Conservation (phyloP, 2,797 vertebrate genomes). For the Sebastolobus alascanus region DNA sequence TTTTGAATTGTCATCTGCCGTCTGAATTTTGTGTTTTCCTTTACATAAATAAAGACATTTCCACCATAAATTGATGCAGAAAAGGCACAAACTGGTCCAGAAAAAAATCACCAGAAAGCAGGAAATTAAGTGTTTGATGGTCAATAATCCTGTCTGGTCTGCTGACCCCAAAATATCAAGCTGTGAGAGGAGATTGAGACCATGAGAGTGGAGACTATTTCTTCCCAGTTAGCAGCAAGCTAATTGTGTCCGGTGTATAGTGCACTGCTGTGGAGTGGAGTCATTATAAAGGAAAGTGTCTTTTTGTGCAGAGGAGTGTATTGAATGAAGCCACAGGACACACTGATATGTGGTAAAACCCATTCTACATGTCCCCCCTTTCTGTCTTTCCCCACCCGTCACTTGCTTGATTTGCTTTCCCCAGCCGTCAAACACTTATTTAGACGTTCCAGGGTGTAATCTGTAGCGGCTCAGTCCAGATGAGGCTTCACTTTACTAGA, state of each 20-base stretch:
- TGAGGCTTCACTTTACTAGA: not conserved
- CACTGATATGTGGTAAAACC: not conserved
- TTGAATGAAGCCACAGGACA: not conserved
- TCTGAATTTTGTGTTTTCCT: not conserved
- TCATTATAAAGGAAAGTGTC: not conserved
- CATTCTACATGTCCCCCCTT: not conserved
- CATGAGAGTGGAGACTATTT: not conserved
- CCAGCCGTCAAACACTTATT: not conserved
- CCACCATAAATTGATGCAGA: not conserved
- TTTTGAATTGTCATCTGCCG: not conserved
- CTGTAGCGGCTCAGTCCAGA: not conserved
- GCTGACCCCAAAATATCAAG: not conserved
- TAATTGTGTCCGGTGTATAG: not conserved
- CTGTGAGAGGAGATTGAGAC: slow-evolving; percentile 4
- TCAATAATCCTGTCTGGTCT: not conserved
- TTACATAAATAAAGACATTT: not conserved
- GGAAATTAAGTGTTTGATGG: not conserved
- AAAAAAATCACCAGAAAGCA: not conserved
- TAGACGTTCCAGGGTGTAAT: slow-evolving; percentile 18
- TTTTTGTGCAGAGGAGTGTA: not conserved
- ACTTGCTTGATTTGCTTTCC: no score
- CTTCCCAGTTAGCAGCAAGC: not conserved
- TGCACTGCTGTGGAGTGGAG: not conserved
- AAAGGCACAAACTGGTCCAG: not conserved
- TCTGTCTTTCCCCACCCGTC: no score